Percentiles rank a stretch among this genome's conserved stretches.
phyloP scores from a whole-genome alignment of 1,140 invertebrate genomes.

The Rhyzopertha dominica region DNA sequence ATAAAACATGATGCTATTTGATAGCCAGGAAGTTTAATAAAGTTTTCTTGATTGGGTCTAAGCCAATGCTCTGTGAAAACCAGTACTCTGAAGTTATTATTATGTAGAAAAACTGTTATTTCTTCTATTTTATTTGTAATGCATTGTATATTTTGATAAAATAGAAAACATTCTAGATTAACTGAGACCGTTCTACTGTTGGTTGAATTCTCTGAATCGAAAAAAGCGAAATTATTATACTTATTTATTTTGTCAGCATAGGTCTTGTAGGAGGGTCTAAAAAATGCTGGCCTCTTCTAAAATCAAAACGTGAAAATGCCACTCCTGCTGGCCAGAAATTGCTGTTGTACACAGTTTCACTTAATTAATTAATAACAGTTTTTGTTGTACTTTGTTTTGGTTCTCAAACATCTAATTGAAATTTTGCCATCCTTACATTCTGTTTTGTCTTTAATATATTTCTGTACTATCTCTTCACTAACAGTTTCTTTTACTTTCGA shows the following conservation, averaged over 20 bases:
- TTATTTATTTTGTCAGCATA: no score
- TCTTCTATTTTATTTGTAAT: conserved; percentile 6
- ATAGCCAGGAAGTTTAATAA: no score
- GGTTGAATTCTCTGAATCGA: no score
- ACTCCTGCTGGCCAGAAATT: conserved; percentile 11
- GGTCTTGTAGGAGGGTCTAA: conserved; percentile 1
- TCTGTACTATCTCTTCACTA: conserved; percentile 3
- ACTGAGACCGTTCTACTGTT: no score
- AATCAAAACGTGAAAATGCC: conserved; percentile 7
- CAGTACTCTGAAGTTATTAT: neutral
- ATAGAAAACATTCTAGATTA: no score
- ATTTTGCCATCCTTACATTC: neutral
- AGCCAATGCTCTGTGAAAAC: conserved; percentile 2
- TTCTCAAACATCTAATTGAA: conserved; percentile 6
- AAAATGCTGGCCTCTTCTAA: conserved; percentile 12
- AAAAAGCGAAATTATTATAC: no score
- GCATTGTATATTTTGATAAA: conserved; percentile 1
- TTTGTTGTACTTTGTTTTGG: conserved; percentile 3
- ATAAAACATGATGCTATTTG: no score
- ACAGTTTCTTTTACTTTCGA: conserved; percentile 9
- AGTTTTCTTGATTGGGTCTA: no score
- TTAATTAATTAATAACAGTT: conserved; percentile 9
- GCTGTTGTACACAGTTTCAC: conserved; percentile 5
- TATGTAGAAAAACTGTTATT: neutral
- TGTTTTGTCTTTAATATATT: conserved; percentile 3